Base-by-base conservation (phyloP, 2,888 invertebrate species). In the Stenolophus ochropezus region DNA sequence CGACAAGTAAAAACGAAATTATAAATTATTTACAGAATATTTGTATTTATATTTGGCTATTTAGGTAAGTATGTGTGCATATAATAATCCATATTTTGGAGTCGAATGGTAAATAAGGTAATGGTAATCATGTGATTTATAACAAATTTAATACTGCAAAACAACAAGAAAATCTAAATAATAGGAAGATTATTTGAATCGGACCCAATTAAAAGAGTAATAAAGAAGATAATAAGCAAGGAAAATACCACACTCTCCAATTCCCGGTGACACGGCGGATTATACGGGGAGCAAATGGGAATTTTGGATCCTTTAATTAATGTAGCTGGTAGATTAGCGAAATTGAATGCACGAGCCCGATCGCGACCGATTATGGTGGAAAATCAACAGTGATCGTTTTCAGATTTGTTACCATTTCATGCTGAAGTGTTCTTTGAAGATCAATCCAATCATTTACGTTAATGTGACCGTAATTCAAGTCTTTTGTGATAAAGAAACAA, bases 241-340 rank as follows among this genome's bases (percentile, higher is more conserved):
- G 33, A 33, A 14, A 33, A 18, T 18, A 18, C 0, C 1, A 14
- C 14, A 27, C 16, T 11, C 25, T 16, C 8, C 65, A 69, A 69
- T 16, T 69, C 33, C 33, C 33, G 33, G 0, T 53, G 25, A 74
- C 53, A 74, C 53, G 51, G 16, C 74, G 74, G 74, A 74, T 74
- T 74, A 74, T 74, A 49, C 2, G 74, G 53, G 74, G 21, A 18
- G 53, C 74, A 74, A 74, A 74, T 74, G 74, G 25, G 53, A 74
- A 74, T 74, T 74, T 74, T 74, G 74, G 74, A 74, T 49, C 51
- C 74, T 74, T 74, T 53, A 74, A 74, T 74, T 74, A 74, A 74
- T 53, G 74, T 25, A 6, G 25, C 51, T 51, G 27, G 27, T 53
- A 74, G 74, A 74, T 74, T 74, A 74, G 16, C 42, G 53, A 51